Evolutionary conservation across 2,797 vertebrate genomes (phyloP), one percentile per base, ranked within the genome.

Genomic region (Iguana delicatissima): DNA sequence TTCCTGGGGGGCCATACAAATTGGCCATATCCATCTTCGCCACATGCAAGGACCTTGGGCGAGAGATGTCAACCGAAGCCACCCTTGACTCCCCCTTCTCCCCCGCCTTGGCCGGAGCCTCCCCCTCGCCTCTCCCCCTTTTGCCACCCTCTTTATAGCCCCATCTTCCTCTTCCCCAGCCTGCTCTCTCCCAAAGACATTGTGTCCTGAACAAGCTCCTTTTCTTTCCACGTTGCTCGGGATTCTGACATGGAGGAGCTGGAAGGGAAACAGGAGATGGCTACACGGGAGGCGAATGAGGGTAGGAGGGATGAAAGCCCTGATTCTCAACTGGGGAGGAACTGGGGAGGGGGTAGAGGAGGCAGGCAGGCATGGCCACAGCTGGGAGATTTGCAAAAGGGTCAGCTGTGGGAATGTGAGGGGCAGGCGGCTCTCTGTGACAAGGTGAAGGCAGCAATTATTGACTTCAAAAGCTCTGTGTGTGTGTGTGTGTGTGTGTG

Each of bases 381-480:
- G 29, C 74, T n/a, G 14, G 32, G 93, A 92, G 92, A 74, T 85
- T 87, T 86, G 67, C 84, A 91, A 89, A 90, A 88, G 88, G 88
- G 85, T 92, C 22, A 82, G 90, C 12, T 69, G 4, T 24, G 24
- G n/a, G 20, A 1, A 3, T 64, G 62, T 64, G 69, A 4, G 46
- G 22, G 88, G 42, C 80, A 38, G n/a, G 13, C 20, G 13, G 7
- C n/a, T 16, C 13, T 16, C 38, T 10, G 26, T 12, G 14, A 35
- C 42, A 35, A 55, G 50, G 24, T 29, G 14, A 9, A 6, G 18
- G 80, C 50, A 57, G 80, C 35, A 20, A 3, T 42, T 12, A 12
- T 35, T 83, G 64, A 42, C 16, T 24, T 16, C 42, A 52, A 20
- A 18, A 8, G 52, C 3, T 6, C 42, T 46, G 16, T 52, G 13